Percentiles rank a stretch among this genome's conserved stretches.
Conservation (phyloP, 1,140 invertebrate species). For the Tetragonula clypearis region DNA sequence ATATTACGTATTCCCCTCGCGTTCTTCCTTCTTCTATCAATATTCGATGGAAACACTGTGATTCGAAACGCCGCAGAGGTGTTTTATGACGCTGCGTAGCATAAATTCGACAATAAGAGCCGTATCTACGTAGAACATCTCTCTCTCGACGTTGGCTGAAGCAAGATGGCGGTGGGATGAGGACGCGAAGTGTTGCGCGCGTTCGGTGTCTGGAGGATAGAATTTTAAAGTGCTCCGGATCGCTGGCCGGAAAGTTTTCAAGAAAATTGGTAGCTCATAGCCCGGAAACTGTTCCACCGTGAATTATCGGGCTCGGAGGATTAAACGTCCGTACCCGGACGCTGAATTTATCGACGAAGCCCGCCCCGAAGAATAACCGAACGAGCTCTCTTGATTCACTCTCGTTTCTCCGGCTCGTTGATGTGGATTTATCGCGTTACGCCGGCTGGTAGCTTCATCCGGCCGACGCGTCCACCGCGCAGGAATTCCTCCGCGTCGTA, state of each 20-base stretch:
- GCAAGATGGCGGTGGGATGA: background rate
- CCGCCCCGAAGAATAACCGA: conserved; percentile 34
- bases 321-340: conserved; percentile 29
- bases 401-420: conserved; percentile 4
- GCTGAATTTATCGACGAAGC: conserved; percentile 36
- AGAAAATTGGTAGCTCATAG: conserved; percentile 48
- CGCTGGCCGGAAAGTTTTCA: background rate
- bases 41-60: background rate
- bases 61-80: background rate
- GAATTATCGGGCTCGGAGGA: conserved; percentile 45
- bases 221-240: conserved; percentile 8
- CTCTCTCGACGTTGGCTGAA: background rate
- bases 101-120: background rate
- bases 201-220: background rate
- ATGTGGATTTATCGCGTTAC: conserved; percentile 35
- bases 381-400: conserved; percentile 37
- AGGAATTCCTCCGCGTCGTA: background rate
- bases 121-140: background rate
- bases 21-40: background rate
- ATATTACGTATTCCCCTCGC: background rate
- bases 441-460: too few relatives aligned
- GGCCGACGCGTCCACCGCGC: background rate
- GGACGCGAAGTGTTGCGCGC: background rate
- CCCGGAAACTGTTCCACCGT: conserved; percentile 31
- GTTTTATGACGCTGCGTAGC: background rate